Evolutionary conservation across 2,113 vertebrate species (phyloP), one percentile per base, ranked within the genome.

Genomic region (Mormyrus iriodes): DNA sequence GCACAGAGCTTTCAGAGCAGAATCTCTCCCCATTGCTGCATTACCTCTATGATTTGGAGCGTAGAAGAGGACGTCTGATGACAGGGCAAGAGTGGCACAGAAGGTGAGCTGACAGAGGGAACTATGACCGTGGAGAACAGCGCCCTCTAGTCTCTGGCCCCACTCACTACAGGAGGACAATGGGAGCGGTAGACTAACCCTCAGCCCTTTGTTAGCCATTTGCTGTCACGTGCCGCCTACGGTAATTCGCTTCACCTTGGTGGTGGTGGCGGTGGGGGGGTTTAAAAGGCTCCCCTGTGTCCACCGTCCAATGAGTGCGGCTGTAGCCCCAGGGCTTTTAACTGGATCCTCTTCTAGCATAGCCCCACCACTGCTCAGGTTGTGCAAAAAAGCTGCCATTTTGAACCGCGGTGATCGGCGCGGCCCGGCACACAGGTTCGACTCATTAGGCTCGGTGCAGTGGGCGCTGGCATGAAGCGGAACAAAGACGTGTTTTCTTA

Each of bases 141-240:
- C 96, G 94, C 96, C 96, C 96, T 95, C 96, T 96, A 95, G 94
- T 93, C 92, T 88, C 61, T 84, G 90, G 82, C 91, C 51, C 12
- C 15, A 76, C 90, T 49, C 92, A 95, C 90, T 85, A 93, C 96
- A 94, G 91, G 92, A 91, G 84, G 79, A 90, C 88, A 52, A 31
- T 2, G 4, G 8, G 0, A 15, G 61, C 0, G 0, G 48, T 88
- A 91, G 89, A 1, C 90, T 91, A 27, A 31, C 0, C 4, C 73
- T 35, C 15, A 42, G 73, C 73, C 73, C 73, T 79, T 79, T 79
- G 73, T 79, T 79, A 79, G 73, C 35, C 35, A 79, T 79, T 79
- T 0, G 73, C 35, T 79, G 73, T 79, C 73, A 79, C 13, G 13
- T 27, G 24, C 83, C 27, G 48, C 83, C 24, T 12, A 42, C 17